phyloP scores from a whole-genome alignment of 2,888 invertebrate genomes.

The Brachylomia viminalis region DNA sequence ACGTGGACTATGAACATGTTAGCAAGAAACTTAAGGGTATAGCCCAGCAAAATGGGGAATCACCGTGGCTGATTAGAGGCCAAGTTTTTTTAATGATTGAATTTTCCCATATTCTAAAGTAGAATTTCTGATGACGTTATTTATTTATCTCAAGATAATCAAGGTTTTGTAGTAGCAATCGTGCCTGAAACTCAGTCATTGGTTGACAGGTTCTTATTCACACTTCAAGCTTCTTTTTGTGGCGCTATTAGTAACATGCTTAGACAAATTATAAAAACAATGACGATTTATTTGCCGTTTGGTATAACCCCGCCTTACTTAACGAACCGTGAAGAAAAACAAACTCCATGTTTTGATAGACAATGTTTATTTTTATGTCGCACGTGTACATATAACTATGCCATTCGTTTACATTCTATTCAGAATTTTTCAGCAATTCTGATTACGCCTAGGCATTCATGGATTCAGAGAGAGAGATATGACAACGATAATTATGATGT shows the following conservation, averaged over 20 bases:
- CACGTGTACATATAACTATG: conserved; percentile 4
- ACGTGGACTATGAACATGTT: no score
- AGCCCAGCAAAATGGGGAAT: not conserved
- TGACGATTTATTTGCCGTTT: conserved; percentile 1
- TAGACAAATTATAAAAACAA: conserved; percentile 7
- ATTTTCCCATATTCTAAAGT: not conserved
- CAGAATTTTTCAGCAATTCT: not conserved
- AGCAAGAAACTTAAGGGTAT: no score
- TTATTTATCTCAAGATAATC: no score
- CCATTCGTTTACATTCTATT: not conserved
- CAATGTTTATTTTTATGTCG: not conserved
- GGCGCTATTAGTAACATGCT: not conserved
- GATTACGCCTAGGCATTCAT: not conserved
- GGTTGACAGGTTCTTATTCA: no score
- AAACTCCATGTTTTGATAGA: conserved; percentile 6
- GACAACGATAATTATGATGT: conserved; percentile 12
- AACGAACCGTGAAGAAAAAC: conserved; percentile 7
- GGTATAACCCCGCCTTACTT: not conserved
- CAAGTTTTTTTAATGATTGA: not conserved
- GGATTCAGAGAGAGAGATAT: conserved; percentile 17
- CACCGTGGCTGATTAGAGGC: not conserved
- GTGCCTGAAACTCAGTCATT: no score
- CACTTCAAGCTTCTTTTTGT: not conserved
- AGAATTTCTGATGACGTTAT: no score
- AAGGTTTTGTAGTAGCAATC: no score